A percentile compares a stretch with the other conserved stretches of the same genome.
Conservation (phyloP, 2,888 invertebrate species). For the Invenusta paracnida region DNA sequence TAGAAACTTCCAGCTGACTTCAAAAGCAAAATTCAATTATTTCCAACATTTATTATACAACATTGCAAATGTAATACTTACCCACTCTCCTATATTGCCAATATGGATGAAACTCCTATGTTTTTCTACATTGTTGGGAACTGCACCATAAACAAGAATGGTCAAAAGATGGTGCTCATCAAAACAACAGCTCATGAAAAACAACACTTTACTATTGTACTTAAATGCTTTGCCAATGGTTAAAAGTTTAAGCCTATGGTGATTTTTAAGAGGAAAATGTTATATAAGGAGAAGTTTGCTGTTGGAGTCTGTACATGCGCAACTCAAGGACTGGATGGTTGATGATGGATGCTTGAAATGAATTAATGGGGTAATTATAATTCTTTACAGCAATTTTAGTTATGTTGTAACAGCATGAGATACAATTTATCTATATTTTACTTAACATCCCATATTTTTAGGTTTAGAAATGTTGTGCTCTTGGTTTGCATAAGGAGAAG, state of each 20-base stretch:
- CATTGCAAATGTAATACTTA: background rate
- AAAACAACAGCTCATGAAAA: slow-evolving; percentile 46
- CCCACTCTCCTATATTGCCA: background rate
- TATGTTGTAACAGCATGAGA: too few species aligned
- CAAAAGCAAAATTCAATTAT: too few species aligned
- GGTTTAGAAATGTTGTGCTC: too few species aligned
- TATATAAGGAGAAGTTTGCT: slow-evolving; percentile 43
- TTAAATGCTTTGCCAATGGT: slow-evolving; percentile 42
- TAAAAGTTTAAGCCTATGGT: slow-evolving; percentile 45
- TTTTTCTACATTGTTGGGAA: slow-evolving; percentile 39
- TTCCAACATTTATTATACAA: slow-evolving; percentile 1
- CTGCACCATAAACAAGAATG: slow-evolving; percentile 37
- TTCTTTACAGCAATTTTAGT: too few species aligned
- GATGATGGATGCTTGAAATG: background rate
- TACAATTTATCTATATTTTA: too few species aligned
- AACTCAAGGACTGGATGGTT: background rate
- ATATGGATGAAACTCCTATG: slow-evolving; percentile 24
- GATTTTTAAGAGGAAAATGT: slow-evolving; percentile 44
- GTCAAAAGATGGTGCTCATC: slow-evolving; percentile 44
- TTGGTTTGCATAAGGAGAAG: too few species aligned
- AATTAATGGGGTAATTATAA: background rate
- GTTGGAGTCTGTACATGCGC: slow-evolving; percentile 39
- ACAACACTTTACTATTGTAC: slow-evolving; percentile 44
- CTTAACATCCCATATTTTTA: too few species aligned
- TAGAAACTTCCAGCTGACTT: slow-evolving; percentile 31